phyloP scores from a whole-genome alignment of 1,140 invertebrate species.

The Cataglyphis hispanica region DNA sequence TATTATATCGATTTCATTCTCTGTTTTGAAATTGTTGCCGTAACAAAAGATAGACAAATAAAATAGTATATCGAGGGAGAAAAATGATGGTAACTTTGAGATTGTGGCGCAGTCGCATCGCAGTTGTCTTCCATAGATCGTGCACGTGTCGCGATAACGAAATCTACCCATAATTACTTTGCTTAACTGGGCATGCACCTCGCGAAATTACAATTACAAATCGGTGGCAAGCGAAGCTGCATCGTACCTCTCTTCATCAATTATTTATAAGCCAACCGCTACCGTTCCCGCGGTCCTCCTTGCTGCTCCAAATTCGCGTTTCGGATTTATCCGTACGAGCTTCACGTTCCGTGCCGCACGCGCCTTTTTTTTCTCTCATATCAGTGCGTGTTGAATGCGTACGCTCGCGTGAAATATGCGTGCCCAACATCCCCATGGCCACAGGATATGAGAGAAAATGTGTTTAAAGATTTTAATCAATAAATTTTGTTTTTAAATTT shows the following conservation, averaged over 20 bases:
- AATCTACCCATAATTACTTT: slow-evolving; percentile 72
- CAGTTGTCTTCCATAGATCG: slow-evolving; percentile 29
- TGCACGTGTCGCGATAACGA: slow-evolving; percentile 65
- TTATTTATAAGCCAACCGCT: slow-evolving; percentile 74
- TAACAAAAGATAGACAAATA: slow-evolving; percentile 15
- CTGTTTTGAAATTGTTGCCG: neutral
- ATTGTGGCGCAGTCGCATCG: neutral
- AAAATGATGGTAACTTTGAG: neutral
- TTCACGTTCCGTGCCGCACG: slow-evolving; percentile 4
- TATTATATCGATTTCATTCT: neutral
- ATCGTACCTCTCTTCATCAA: slow-evolving; percentile 67
- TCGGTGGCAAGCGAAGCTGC: slow-evolving; percentile 55
- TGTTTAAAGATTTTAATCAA: neutral
- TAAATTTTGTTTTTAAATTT: neutral
- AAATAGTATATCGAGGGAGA: neutral
- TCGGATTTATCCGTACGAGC: slow-evolving; percentile 61
- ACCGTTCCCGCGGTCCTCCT: slow-evolving; percentile 49
- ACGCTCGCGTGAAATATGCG: neutral
- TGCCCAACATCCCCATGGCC: neutral
- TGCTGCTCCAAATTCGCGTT: slow-evolving; percentile 64
- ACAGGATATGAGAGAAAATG: neutral
- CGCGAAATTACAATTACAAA: slow-evolving; percentile 79
- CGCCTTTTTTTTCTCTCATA: neutral
- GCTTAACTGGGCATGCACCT: slow-evolving; percentile 75
- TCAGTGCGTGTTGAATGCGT: neutral